Conservation (phyloP, 2,888 invertebrate species). For the Choreutis nemorana region DNA sequence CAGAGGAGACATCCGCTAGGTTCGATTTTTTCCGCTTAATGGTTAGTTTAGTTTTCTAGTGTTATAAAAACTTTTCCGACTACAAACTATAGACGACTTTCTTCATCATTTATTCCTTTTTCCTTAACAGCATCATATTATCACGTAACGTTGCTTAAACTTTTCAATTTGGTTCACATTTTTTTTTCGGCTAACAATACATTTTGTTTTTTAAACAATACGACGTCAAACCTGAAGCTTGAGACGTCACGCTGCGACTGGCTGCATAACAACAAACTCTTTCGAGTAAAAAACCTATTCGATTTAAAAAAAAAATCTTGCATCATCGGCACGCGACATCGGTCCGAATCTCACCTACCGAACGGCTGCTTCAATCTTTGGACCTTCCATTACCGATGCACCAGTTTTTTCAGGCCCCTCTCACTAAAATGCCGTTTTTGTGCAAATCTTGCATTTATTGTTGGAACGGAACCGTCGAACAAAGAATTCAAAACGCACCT, state of each 20-base stretch:
- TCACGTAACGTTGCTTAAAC: too few species aligned
- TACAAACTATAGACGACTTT: too few species aligned
- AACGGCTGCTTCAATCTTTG: slow-evolving; percentile 16
- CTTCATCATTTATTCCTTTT: too few species aligned
- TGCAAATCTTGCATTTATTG: slow-evolving; percentile 59
- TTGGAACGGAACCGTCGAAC: slow-evolving; percentile 42
- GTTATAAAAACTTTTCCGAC: too few species aligned
- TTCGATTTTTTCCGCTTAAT: too few species aligned
- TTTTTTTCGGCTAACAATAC: too few species aligned
- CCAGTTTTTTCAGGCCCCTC: slow-evolving; percentile 31
- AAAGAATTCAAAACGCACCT: slow-evolving; percentile 49
- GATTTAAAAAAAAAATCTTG: slow-evolving; percentile 29
- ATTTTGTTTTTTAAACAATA: too few species aligned
- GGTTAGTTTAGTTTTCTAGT: too few species aligned
- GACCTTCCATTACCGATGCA: slow-evolving; percentile 28
- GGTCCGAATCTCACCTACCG: slow-evolving; percentile 25
- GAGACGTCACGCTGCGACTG: slow-evolving; percentile 21
- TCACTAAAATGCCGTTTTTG: slow-evolving; percentile 51
- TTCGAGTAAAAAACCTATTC: slow-evolving; percentile 28
- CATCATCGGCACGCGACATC: slow-evolving; percentile 50
- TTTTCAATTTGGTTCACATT: too few species aligned
- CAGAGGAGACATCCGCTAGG: too few species aligned
- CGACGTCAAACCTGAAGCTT: too few species aligned
- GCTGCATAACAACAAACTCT: slow-evolving; percentile 13
- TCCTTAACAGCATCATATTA: too few species aligned